Base-by-base conservation (phyloP, 2,797 vertebrate genomes). In the Gobionotothen gibberifrons region DNA sequence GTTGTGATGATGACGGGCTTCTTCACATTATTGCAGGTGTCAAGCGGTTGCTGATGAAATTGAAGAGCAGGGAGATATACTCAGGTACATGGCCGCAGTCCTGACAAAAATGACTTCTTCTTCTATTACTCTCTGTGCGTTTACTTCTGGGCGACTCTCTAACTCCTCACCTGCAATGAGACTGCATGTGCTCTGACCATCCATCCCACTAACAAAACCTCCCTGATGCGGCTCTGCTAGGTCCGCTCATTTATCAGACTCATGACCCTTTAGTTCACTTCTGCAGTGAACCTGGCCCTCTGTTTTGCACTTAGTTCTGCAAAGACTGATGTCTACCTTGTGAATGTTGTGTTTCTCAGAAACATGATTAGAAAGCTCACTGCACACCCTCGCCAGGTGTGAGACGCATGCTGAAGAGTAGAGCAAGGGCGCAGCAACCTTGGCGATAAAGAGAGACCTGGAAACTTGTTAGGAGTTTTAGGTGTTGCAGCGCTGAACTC, bases 61-160 rank as follows among this genome's bases (percentile, higher is more conserved):
- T 94, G 92, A 94, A 93, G 90, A 92, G 90, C 93, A 94, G 92
- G 84, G 91, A 94, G 88, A 94, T 94, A 90, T 91, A 94, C 87
- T 94, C 91, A 95, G 93, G 92, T 93, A 94, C 92, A 72, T 71
- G 65, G 73, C 80, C 51, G 49, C 83, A 85, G 82, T 71, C 69
- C 69, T 82, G 67, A 72, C 70, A 68, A 26, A 57, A 78, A 81
- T 65, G 51, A 73, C 74, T 76, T 80, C 65, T 71, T 65, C 67
- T 74, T 14, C 49, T 52, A 3, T 47, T 64, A 9, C 67, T 73
- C 39, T 82, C 55, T 86, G 43, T 76, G 66, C 47, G 19, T 70
- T 83, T 49, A 72, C 42, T 55, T 70, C 39, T 53, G 61, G 72
- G 72, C 26, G 19, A 64, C 63, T 66, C 52, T 78, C 74, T 82